phyloP scores from a whole-genome alignment of 1,140 invertebrate species.

The Megathymus violae region DNA sequence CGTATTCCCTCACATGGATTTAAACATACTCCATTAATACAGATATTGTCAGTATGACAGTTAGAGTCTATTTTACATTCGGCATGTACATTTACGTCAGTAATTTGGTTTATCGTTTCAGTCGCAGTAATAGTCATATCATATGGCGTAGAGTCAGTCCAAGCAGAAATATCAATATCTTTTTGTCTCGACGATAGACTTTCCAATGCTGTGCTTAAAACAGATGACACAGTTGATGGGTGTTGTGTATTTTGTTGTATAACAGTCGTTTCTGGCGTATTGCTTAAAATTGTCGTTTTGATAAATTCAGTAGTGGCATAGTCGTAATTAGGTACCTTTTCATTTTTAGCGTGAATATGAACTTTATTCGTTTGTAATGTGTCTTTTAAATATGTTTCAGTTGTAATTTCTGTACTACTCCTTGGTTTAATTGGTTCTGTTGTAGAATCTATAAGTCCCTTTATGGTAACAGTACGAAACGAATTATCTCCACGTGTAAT shows the following conservation, averaged over 20 bases:
- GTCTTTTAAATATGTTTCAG: not conserved
- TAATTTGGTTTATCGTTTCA: conserved; percentile 52
- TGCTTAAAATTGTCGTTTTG: not conserved
- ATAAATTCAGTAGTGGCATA: not conserved
- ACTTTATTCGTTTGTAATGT: not conserved
- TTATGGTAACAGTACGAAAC: no score
- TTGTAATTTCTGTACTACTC: conserved; percentile 9
- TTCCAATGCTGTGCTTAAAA: conserved; percentile 62
- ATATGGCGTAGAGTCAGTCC: conserved; percentile 70
- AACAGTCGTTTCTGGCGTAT: conserved; percentile 14
- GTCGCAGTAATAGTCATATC: conserved; percentile 60
- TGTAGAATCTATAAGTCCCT: no score
- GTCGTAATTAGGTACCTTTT: not conserved
- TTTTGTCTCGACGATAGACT: conserved; percentile 72
- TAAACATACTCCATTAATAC: conserved; percentile 88
- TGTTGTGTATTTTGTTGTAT: conserved; percentile 27
- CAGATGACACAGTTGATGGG: conserved; percentile 44
- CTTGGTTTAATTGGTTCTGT: no score
- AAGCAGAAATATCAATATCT: conserved; percentile 73
- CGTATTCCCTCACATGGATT: conserved; percentile 87
- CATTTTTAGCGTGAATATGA: not conserved
- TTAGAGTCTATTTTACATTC: conserved; percentile 87
- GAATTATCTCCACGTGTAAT: no score
- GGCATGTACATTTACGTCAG: conserved; percentile 63
- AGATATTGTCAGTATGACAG: conserved; percentile 87